Evolutionary conservation across 2,797 vertebrate species (phyloP), one percentile per base, ranked within the genome.

Genomic region (Gallirallus australis): DNA sequence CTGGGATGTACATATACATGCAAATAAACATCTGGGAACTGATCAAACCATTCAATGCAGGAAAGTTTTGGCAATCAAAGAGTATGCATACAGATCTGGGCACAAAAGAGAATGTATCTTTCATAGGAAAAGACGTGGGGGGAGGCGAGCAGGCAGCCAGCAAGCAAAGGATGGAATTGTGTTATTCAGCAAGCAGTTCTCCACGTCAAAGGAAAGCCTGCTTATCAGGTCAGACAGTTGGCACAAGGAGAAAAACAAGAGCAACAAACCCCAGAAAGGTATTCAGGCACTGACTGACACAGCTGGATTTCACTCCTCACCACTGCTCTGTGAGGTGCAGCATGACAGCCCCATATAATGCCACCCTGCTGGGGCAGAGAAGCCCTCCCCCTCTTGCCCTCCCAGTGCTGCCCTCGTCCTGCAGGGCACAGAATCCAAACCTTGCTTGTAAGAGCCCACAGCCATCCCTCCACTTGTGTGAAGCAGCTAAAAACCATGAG

Each of bases 21-120:
- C 94, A 97, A 94, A 95, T 96, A 96, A 93, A 97, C 91, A 97
- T 93, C 94, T 96, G 96, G 93, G 82, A 75, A 88, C 72, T 24
- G 86, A 91, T 91, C 13, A 66, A 85, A 81, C 65, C 79, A 59
- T 48, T 91, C 69, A 94, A 90, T 72, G 70, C 35, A 33, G 77
- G 82, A 65, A 84, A 81, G 94, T 86, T 84, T 94, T 71, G 85
- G 80, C 76, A 93, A 88, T 72, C 87, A 88, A 61, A 80, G 77
- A 90, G 69, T 59, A 81, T 7, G 12, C 69, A 54, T 64, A 48
- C 64, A 82, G 50, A 83, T 75, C 65, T 93, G 76, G 82, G 69
- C 59, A 86, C 69, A 91, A 90, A 94, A 64, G 18, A 53, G 52
- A 71, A 39, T 35, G 1, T 9, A 2, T 73, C 81, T 87, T 92